These are phyloP conservation scores for Zoanthus solanderi DNA, from an alignment of 92 coral and sea anemone genomes.

Conservation along the genomic window DNA sequence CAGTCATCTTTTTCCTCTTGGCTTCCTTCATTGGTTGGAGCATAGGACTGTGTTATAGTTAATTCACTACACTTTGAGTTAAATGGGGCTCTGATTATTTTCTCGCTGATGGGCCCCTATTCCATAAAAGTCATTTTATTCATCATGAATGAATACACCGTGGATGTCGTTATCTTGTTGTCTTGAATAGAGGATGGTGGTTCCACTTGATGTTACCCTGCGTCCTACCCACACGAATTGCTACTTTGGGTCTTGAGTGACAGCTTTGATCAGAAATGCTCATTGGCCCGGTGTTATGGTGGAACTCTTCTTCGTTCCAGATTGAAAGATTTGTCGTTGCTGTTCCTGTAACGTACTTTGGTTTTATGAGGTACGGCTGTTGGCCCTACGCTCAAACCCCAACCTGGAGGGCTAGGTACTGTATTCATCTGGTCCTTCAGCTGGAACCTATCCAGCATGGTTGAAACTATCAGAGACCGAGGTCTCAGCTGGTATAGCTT, in stretches of 20 bases:
- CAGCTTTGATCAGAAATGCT: conserved; percentile 53
- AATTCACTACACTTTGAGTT: conserved; percentile 1
- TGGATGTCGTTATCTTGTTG: conserved; percentile 6
- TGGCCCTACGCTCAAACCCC: neutral
- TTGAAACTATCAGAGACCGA: neutral
- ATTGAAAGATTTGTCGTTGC: too few species aligned
- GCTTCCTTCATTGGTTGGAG: conserved; percentile 32
- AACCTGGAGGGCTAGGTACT: neutral
- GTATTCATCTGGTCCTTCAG: neutral
- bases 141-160: neutral
- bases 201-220: conserved; percentile 40
- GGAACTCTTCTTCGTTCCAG: neutral
- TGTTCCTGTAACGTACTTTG: conserved; percentile 34
- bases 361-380: conserved; percentile 47
- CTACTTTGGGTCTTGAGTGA: conserved; percentile 21
- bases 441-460: conserved; percentile 9
- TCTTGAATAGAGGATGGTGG: conserved; percentile 28
- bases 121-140: neutral
- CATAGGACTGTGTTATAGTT: conserved; percentile 25
- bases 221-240: conserved; percentile 23
- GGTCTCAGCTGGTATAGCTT: neutral
- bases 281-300: conserved; percentile 40
- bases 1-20: conserved; percentile 19
- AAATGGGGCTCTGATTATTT: conserved; percentile 31
- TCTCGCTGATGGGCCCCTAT: conserved; percentile 46